Base-by-base conservation (phyloP, 2,113 vertebrate genomes). In the Pterocles orientalis region DNA sequence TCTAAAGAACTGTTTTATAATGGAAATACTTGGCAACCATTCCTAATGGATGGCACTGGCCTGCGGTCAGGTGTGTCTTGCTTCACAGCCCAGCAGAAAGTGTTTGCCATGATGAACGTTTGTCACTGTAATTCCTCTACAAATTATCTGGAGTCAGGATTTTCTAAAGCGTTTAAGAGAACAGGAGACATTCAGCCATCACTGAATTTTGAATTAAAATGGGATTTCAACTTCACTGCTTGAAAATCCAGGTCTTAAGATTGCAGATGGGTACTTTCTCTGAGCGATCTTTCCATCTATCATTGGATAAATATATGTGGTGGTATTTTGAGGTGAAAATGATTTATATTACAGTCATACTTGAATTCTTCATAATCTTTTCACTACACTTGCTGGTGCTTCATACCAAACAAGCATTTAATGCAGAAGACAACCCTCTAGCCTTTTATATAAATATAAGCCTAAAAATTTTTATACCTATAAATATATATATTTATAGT, bases 191-290 rank as follows among this genome's bases (percentile, higher is more conserved):
- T 54, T 66, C 57, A 56, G 71, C 39, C 39, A 62, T 45, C 50
- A 26, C 47, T 58, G 58, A 75, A 66, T 66, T 95, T 75, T 88
- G 90, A 88, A 92, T 96, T 83, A 88, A 92, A 94, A 90, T 34
- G 41, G 82, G 87, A 95, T 95, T 96, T 94, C 88, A 73, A 88
- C 2, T 8, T 70, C 62, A 58, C 68, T 2, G 14, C 76, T 87
- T 86, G 92, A 88, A 96, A 96, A 94, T 73, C 81, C 84, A 57
- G 72, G 85, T 83, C 29, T 93, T 88, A 90, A 77, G 64, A 75
- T 10, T 88, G 79, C 88, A 90, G 75, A 56, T 83, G 69, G 79
- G 23, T 31, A 48, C 51, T 62, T 76, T 24, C 24, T 80, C 36
- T 68, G 25, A 88, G 34, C 1, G 2, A 54, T 79, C 69, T 61